phyloP scores from a whole-genome alignment of 1,140 invertebrate genomes.

The Lepidurus apus region DNA sequence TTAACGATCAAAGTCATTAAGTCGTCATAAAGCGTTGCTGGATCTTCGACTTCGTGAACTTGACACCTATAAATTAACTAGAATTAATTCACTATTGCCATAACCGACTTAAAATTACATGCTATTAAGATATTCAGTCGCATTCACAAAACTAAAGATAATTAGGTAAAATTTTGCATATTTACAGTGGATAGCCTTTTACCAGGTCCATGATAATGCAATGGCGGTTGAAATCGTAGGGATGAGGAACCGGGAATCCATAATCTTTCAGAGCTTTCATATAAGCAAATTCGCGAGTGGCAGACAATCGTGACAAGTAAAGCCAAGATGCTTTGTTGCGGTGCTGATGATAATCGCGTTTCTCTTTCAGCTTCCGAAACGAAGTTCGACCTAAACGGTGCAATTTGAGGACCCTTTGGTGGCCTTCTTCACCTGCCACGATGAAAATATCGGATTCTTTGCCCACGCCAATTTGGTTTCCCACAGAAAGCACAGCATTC shows the following conservation, averaged over 20 bases:
- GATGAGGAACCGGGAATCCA: conserved; percentile 90
- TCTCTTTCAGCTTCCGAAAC: conserved; percentile 93
- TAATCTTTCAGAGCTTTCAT: conserved; percentile 89
- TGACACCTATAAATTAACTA: conserved; percentile 59
- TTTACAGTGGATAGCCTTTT: conserved; percentile 52
- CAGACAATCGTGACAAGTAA: conserved; percentile 93
- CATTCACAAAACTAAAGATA: background rate
- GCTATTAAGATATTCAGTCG: no score
- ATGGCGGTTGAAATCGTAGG: conserved; percentile 92
- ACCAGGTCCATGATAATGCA: conserved; percentile 95
- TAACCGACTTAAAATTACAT: background rate
- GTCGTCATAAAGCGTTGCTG: conserved; percentile 81
- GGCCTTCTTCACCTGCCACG: conserved; percentile 68
- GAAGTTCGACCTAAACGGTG: conserved; percentile 91
- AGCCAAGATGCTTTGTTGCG: conserved; percentile 88
- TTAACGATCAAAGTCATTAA: conserved; percentile 91
- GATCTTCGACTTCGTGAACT: conserved; percentile 69
- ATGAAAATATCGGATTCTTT: conserved; percentile 96
- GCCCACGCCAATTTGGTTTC: conserved; percentile 97
- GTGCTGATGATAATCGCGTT: conserved; percentile 93
- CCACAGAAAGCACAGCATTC: conserved; percentile 76
- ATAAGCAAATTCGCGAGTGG: conserved; percentile 96
- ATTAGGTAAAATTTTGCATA: background rate
- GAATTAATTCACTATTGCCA: background rate
- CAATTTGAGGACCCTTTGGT: conserved; percentile 76